Evolutionary conservation across 2,888 invertebrate species (phyloP).

Genomic region (Anarsia innoxiella): DNA sequence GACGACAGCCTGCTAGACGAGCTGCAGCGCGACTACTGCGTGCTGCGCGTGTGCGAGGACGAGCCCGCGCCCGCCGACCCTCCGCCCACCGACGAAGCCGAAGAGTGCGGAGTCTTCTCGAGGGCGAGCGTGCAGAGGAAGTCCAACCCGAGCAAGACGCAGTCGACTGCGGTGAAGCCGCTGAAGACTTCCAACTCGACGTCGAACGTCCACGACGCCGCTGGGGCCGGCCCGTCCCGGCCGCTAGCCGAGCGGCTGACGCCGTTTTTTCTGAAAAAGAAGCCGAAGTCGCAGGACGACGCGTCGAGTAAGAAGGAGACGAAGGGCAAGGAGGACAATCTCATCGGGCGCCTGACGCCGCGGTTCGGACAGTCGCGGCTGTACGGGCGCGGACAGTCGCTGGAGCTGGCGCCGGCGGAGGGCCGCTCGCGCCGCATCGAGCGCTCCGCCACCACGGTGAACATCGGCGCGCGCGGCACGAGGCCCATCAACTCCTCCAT

Average conservation of each 20-base stretch:
- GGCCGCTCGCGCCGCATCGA: conserved; percentile 47
- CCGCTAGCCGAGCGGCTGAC: conserved; percentile 60
- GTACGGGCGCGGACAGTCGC: conserved; percentile 58
- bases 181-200: conserved; percentile 63
- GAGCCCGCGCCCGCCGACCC: conserved; percentile 24
- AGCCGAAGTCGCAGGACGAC: conserved; percentile 49
- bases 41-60: conserved; percentile 59
- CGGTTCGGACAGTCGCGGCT: conserved; percentile 64
- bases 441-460: conserved; percentile 59
- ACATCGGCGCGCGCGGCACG: conserved; percentile 44
- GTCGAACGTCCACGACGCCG: conserved; percentile 62
- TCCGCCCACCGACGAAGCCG: conserved; percentile 20
- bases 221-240: conserved; percentile 41
- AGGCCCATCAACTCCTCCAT: conserved; percentile 57
- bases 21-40: conserved; percentile 58
- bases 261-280: conserved; percentile 66
- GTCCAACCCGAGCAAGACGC: conserved; percentile 62
- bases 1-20: conserved; percentile 66
- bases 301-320: conserved; percentile 26
- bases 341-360: conserved; percentile 60
- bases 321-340: conserved; percentile 53
- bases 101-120: conserved; percentile 46
- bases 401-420: conserved; percentile 47
- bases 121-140: conserved; percentile 60
- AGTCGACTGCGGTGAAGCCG: conserved; percentile 38